Base-by-base conservation (phyloP, 2,797 vertebrate genomes). In the Halcyon smyrnensis region DNA sequence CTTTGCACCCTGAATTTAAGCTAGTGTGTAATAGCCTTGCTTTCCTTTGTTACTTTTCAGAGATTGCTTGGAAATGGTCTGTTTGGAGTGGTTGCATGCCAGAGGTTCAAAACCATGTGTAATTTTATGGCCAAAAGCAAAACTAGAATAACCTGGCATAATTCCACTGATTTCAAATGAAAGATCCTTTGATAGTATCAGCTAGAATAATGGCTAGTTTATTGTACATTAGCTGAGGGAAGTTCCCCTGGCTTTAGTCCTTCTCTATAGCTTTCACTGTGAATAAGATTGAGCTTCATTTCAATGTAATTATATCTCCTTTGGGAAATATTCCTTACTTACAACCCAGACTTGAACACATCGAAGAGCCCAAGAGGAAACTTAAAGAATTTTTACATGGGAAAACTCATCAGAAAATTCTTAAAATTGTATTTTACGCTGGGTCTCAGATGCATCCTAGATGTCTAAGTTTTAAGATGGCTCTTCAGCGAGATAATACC, bases 111-210 rank as follows among this genome's bases (percentile, higher is more conserved):
- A 92, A 88, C 25, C 46, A 28, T 1, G 1, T 51, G 36, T 15
- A 75, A 77, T 87, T 87, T 93, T 83, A 68, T 48, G 71, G 43
- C 41, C 68, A 75, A 80, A 93, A 50, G 74, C 84, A 77, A 77
- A 90, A 30, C 51, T 71, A 76, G 45, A 79, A 24, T 62, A 89
- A 76, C 25, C 48, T 94, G 91, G 50, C 62, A 41, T 69, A 90
- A 93, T 60, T 94, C 75, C 71, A 46, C 43, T 68, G 25, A 83
- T 93, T 83, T 96, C 56, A 87, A 93, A 89, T 68, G 68, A 80
- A 90, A 93, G 90, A 57, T 67, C 17, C 43, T 89, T 79, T 57
- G 75, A 82, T 36, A 77, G 16, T 16, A 77, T 80, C 91, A 63
- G 51, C 41, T 63, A 67, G 67, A 90, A 90, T 76, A 94, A 94